These are phyloP conservation scores for Origma solitaria DNA, from an alignment of 2,113 vertebrate genomes.

Conservation along the genomic window DNA sequence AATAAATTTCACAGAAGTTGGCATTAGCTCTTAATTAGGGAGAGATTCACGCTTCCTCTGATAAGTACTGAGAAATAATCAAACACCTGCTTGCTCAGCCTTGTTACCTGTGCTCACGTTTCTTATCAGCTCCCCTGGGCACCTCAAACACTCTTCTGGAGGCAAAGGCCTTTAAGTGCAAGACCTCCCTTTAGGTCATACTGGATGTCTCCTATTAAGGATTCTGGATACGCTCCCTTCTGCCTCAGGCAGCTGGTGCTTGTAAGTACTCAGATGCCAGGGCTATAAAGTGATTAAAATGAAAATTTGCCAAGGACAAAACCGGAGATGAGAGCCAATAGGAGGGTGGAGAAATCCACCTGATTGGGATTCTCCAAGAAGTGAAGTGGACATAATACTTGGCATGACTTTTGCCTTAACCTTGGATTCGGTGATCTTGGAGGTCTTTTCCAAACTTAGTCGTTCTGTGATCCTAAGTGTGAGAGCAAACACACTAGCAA, in stretches of 20 bases:
- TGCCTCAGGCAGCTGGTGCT: neutral
- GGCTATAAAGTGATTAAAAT: neutral
- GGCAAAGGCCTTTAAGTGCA: neutral
- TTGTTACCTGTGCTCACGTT: neutral
- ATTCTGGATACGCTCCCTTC: neutral
- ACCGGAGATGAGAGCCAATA: neutral
- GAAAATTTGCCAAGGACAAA: neutral
- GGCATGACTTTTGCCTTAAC: neutral
- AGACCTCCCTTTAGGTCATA: neutral
- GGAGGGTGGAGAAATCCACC: neutral
- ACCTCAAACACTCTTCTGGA: neutral
- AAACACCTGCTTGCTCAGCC: neutral
- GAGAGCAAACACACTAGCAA: neutral
- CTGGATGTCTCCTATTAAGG: neutral
- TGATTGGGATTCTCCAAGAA: neutral
- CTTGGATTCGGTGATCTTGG: neutral
- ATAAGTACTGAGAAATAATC: constrained; percentile 31
- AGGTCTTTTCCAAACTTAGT: neutral
- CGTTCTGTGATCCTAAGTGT: neutral
- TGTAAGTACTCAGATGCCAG: neutral
- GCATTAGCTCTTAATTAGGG: constrained; percentile 34
- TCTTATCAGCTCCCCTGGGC: neutral
- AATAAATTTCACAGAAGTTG: constrained; percentile 42
- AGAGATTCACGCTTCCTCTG: neutral
- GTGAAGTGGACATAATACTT: neutral